These are phyloP conservation scores for Dascyllus trimaculatus DNA, from an alignment of 2,113 vertebrate genomes.

Conservation along the genomic window DNA sequence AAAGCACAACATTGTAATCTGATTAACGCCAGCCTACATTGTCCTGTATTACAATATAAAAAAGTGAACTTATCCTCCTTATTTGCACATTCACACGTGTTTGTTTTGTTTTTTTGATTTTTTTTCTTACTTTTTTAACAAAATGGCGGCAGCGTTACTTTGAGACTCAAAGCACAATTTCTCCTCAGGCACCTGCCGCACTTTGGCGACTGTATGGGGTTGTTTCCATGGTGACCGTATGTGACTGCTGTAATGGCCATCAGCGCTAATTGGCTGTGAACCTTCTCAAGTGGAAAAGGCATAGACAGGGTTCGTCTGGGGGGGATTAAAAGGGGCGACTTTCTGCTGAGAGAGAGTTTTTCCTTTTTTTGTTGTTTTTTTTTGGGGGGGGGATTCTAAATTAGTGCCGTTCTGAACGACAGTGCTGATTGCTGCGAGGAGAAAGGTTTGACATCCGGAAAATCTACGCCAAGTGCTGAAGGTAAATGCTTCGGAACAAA, in stretches of 20 bases:
- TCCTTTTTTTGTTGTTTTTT: conserved; percentile 17
- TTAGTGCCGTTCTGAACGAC: conserved; percentile 58
- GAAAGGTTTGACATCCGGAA: conserved; percentile 64
- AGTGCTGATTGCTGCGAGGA: conserved; percentile 64
- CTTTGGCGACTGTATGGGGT: conserved; percentile 76
- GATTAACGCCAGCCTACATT: conserved; percentile 71
- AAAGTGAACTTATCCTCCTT: conserved; percentile 70
- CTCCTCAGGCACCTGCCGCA: conserved; percentile 82
- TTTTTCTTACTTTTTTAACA: conserved; percentile 57
- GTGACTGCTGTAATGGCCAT: conserved; percentile 64
- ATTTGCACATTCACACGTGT: conserved; percentile 76
- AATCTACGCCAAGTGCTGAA: conserved; percentile 48
- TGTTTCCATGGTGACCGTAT: conserved; percentile 71
- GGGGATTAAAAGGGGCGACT: conserved; percentile 51
- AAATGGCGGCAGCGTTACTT: conserved; percentile 79
- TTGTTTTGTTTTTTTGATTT: background rate
- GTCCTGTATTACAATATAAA: conserved; percentile 79
- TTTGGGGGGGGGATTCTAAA: conserved; percentile 53
- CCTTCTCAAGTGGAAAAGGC: conserved; percentile 53
- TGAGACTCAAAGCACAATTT: conserved; percentile 79
- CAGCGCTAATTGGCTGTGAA: conserved; percentile 65
- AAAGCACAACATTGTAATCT: conserved; percentile 72
- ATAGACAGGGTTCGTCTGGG: conserved; percentile 40
- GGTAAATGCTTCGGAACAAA: conserved; percentile 59
- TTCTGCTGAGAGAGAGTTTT: conserved; percentile 35